Conservation (phyloP, 2,888 invertebrate species). For the Auanema sp. region DNA sequence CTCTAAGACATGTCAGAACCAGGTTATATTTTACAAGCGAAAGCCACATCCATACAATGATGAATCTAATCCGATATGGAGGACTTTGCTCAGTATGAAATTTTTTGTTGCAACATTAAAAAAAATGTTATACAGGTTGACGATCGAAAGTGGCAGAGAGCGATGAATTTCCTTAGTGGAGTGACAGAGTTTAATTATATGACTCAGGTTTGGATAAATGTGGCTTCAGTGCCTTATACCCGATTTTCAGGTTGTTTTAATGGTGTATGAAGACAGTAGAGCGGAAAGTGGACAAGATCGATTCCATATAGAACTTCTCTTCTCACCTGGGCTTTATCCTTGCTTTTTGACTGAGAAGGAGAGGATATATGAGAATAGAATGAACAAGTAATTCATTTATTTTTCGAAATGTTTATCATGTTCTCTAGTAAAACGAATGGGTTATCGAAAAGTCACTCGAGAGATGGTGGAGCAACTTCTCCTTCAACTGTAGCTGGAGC, state of each 20-base stretch:
- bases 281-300: constrained; percentile 72
- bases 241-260: constrained; percentile 76
- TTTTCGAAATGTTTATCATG: neutral
- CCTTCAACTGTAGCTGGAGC: neutral
- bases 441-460: constrained; percentile 30
- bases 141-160: constrained; percentile 96
- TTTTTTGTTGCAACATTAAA: constrained; percentile 4
- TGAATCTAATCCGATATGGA: constrained; percentile 81
- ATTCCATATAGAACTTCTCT: constrained; percentile 97
- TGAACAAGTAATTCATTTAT: constrained; percentile 81
- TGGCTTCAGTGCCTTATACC: neutral
- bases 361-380: constrained; percentile 72
- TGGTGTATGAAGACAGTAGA: constrained; percentile 97
- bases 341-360: constrained; percentile 64
- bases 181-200: constrained; percentile 98
- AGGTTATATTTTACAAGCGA: constrained; percentile 99
- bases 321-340: constrained; percentile 81
- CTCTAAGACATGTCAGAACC: constrained; percentile 94
- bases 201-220: constrained; percentile 83
- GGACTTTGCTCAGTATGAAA: constrained; percentile 53
- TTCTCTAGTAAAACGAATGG: constrained; percentile 23
- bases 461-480: constrained; percentile 20
- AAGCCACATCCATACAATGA: constrained; percentile 94
- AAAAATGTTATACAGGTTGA: constrained; percentile 68
- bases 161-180: constrained; percentile 96